phyloP scores from a whole-genome alignment of 1,140 invertebrate genomes.

The Drosophila pruinosa region DNA sequence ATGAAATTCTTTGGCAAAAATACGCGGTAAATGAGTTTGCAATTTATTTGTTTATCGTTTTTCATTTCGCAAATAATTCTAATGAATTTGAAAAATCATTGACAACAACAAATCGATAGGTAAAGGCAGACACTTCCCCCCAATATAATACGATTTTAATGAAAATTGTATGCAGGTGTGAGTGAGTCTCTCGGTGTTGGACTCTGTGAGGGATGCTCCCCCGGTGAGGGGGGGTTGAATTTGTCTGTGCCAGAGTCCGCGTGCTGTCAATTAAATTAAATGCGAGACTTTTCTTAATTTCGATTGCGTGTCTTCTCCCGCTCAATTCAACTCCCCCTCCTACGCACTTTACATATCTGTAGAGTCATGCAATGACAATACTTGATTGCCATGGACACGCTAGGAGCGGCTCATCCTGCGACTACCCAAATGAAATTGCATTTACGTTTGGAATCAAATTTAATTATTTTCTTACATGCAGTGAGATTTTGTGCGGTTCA shows the following conservation, averaged over 20 bases:
- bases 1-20: slow-evolving; percentile 51
- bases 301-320: slow-evolving; percentile 55
- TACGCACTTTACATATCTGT: slow-evolving; percentile 23
- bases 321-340: not conserved
- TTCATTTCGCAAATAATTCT: slow-evolving; percentile 56
- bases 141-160: slow-evolving; percentile 74
- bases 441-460: slow-evolving; percentile 56
- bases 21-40: slow-evolving; percentile 70
- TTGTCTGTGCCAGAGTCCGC: slow-evolving; percentile 46
- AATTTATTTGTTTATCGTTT: slow-evolving; percentile 59
- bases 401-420: slow-evolving; percentile 10
- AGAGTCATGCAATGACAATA: slow-evolving; percentile 75
- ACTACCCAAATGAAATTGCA: slow-evolving; percentile 16
- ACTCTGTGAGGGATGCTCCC: not conserved
- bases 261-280: slow-evolving; percentile 79
- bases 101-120: slow-evolving; percentile 28
- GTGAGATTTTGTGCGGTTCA: slow-evolving; percentile 49
- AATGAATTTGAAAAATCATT: slow-evolving; percentile 74
- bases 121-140: slow-evolving; percentile 23
- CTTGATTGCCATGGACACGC: slow-evolving; percentile 69
- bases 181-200: not conserved
- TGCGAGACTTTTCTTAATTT: slow-evolving; percentile 71
- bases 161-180: slow-evolving; percentile 43
- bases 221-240: not conserved
- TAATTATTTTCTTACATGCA: slow-evolving; percentile 79